phyloP scores from a whole-genome alignment of 2,888 invertebrate genomes.

The Acanthacorydalis orientalis region DNA sequence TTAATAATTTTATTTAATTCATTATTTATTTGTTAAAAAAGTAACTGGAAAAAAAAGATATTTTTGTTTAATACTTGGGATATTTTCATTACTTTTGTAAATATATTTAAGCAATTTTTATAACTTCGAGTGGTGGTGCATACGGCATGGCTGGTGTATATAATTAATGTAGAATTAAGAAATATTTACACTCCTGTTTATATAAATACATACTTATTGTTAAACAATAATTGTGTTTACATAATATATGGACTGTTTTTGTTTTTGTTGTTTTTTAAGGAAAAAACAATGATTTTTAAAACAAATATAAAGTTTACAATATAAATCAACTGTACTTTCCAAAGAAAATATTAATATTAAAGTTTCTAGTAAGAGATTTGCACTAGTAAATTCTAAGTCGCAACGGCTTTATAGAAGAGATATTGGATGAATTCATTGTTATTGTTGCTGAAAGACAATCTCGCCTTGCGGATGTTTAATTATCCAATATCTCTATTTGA shows the following conservation, averaged over 20 bases:
- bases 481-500: background rate
- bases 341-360: constrained; percentile 4
- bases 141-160: constrained; percentile 3
- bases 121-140: background rate
- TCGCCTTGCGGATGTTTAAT: background rate
- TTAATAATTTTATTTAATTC: background rate
- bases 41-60: too few species aligned
- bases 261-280: constrained; percentile 11
- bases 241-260: constrained; percentile 20
- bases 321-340: constrained; percentile 5
- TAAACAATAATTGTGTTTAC: constrained; percentile 21
- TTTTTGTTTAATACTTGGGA: too few species aligned
- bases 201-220: constrained; percentile 19
- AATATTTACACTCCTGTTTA: constrained; percentile 24
- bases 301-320: constrained; percentile 2
- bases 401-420: background rate
- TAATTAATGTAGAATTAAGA: constrained; percentile 14
- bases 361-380: background rate
- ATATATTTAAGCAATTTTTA: background rate
- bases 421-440: background rate
- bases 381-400: background rate
- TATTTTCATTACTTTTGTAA: too few species aligned
- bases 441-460: background rate
- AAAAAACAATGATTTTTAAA: constrained; percentile 1
- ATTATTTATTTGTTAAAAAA: background rate